phyloP scores from a whole-genome alignment of 2,888 invertebrate genomes.

The Ephialtes manifestator region DNA sequence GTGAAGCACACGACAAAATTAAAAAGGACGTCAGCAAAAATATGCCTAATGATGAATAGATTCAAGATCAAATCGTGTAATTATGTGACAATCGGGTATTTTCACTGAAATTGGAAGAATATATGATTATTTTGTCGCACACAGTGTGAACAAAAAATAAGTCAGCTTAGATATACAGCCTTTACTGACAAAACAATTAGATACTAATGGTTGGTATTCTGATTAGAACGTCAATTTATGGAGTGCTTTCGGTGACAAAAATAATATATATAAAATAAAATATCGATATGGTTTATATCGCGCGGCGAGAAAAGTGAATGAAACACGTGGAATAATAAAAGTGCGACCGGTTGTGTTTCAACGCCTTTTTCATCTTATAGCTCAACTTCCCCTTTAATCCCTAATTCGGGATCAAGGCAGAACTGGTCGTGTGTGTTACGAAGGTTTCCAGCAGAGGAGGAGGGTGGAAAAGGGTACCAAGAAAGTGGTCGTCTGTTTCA shows the following conservation, averaged over 20 bases:
- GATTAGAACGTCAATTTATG: constrained; percentile 14
- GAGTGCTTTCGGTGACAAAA: neutral
- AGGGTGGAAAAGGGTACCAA: neutral
- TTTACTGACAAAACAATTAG: neutral
- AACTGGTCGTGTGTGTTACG: neutral
- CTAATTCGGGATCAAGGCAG: constrained; percentile 12
- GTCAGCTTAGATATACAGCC: neutral
- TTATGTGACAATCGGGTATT: constrained; percentile 24
- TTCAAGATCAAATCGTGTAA: constrained; percentile 18
- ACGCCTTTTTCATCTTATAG: neutral
- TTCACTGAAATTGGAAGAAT: constrained; percentile 3
- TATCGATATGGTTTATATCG: neutral
- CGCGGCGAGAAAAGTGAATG: neutral
- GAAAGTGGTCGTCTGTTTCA: constrained; percentile 1
- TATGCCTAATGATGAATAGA: neutral
- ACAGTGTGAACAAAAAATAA: neutral
- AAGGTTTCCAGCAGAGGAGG: neutral
- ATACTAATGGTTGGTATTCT: neutral
- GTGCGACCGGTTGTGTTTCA: constrained; percentile 15
- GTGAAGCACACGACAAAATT: neutral
- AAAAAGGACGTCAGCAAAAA: neutral
- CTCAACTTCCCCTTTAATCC: neutral
- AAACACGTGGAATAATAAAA: constrained; percentile 28
- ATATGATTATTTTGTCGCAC: constrained; percentile 7
- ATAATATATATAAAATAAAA: neutral